A percentile compares a stretch with the other conserved stretches of the same genome.
Conservation (phyloP, 2,113 vertebrate species). For the Cavia aperea region DNA sequence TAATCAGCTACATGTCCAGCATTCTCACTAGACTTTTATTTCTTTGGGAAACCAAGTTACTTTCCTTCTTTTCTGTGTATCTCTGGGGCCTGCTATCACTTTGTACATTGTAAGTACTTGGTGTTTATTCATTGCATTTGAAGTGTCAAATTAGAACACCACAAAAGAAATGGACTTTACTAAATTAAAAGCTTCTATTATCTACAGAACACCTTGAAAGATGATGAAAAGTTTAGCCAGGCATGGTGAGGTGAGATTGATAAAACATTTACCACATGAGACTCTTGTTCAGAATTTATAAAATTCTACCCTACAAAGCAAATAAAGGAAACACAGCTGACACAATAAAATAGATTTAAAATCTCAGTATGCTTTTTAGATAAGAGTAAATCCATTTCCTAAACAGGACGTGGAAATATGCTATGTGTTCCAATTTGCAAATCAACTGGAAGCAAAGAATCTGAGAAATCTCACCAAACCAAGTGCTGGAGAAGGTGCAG, state of each 20-base stretch:
- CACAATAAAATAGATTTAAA: background rate
- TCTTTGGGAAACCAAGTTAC: background rate
- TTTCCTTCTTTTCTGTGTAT: background rate
- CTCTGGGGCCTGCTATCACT: background rate
- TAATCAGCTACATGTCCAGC: background rate
- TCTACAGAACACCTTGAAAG: background rate
- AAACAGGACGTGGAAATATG: background rate
- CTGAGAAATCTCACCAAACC: conserved; percentile 11
- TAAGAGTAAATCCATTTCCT: conserved; percentile 21
- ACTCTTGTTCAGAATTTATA: conserved; percentile 15
- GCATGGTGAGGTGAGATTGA: background rate
- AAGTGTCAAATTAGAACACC: background rate
- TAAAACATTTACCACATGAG: background rate
- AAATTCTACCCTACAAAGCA: background rate
- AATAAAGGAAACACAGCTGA: conserved; percentile 14
- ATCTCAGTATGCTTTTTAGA: background rate
- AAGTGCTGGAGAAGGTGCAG: background rate
- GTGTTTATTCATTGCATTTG: background rate
- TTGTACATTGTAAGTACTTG: too few species aligned
- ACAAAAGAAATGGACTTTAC: background rate
- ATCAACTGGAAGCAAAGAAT: background rate
- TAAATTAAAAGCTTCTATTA: background rate
- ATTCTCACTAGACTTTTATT: background rate
- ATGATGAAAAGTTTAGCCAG: background rate
- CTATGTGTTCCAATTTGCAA: background rate